Conservation (phyloP, 2,797 vertebrate species). For the Epinephelus coioides region DNA sequence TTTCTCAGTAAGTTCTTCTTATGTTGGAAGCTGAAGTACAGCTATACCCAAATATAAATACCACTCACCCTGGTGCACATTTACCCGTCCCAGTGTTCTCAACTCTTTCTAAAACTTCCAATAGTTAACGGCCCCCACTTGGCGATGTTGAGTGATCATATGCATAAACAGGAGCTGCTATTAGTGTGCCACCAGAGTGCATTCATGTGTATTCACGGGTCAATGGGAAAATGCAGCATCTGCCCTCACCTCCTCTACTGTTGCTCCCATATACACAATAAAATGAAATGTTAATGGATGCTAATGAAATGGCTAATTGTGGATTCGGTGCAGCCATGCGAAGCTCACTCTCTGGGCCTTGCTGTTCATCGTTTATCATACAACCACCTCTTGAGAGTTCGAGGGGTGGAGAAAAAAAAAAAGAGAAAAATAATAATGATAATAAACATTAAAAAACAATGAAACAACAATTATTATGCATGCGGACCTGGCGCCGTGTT, state of each 20-base stretch:
- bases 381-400: constrained; percentile 71
- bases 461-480: constrained; percentile 66
- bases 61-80: background rate
- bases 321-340: constrained; percentile 81
- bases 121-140: constrained; percentile 27
- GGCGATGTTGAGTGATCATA: constrained; percentile 49
- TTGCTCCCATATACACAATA: constrained; percentile 78
- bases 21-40: background rate
- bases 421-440: constrained; percentile 50
- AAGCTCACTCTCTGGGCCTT: constrained; percentile 71
- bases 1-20: background rate
- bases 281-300: constrained; percentile 87
- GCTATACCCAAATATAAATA: background rate
- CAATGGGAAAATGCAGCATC: constrained; percentile 71
- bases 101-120: constrained; percentile 42
- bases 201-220: constrained; percentile 78
- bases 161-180: constrained; percentile 64
- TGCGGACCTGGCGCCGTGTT: constrained; percentile 23
- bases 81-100: background rate
- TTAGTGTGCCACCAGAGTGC: constrained; percentile 61
- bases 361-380: constrained; percentile 77
- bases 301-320: constrained; percentile 88
- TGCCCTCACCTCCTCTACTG: constrained; percentile 72
- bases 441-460: constrained; percentile 75
- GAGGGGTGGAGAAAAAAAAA: background rate